Evolutionary conservation across 2,888 invertebrate genomes (phyloP), one percentile per base, ranked within the genome.

Genomic region (Drosophila paucipuncta): DNA sequence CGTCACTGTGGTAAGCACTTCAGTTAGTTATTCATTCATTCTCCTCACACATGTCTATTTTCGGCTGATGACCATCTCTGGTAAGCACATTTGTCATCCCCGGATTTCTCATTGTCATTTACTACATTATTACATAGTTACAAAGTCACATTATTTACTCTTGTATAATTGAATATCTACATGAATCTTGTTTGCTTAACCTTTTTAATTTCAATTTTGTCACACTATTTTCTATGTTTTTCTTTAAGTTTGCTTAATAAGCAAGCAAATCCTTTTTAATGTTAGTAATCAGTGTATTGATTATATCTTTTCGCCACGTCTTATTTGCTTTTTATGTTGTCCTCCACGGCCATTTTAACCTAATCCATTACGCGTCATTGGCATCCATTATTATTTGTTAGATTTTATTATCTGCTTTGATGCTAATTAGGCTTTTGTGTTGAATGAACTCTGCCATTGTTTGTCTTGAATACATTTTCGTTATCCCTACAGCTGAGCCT

Each of bases 1-100:
- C n/a, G 22, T 53, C 53, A 53, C 9, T 53, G 16, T 25, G 22
- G 11, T 11, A 53, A 53, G 39, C 16, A 62, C 39, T 53, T 53
- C 18, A 39, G 37, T 28, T 28, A 28, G 28, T 35, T 7, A 31
- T 31, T 52, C 28, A 35, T 33, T 11, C 47, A 47, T 4, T 4
- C 33, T 13, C 13, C 31, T 28, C 30, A 16, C 22, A 30, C 30
- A 5, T 57, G 22, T 47, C 35, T 13, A 58, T 25, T 35, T 64
- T 49, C 18, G 18, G 37, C n/a, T 22, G 22, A 25, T 47, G 22
- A 7, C 47, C 47, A 25, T 16, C 7, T 7, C 7, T 47, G 22
- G 25, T 25, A 35, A 35, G 16, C n/a, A 22, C 16, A 64, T 18
- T 57, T 49, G 62, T 54, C 41, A 62, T 53, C 11, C 31, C 9